Evolutionary conservation across 2,888 invertebrate species (phyloP).

Genomic region (Tetragonula carbonaria): DNA sequence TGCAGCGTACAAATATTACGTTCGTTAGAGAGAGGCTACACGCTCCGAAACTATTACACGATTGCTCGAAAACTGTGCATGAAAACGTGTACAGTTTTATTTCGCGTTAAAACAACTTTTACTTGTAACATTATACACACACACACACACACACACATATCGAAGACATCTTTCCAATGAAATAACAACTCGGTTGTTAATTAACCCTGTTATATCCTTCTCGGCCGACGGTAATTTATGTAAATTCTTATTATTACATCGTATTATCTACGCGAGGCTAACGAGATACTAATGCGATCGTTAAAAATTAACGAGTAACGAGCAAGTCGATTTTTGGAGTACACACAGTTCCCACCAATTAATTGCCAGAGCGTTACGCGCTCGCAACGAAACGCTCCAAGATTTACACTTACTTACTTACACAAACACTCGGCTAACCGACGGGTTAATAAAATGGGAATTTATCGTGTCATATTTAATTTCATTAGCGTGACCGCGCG

Average conservation of each 20-base stretch:
- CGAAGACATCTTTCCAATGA: background rate
- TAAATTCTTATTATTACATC: background rate
- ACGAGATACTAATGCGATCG: background rate
- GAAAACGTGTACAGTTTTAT: background rate
- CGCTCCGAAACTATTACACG: background rate
- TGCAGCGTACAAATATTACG: background rate
- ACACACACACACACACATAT: background rate
- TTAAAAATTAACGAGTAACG: conserved; percentile 9
- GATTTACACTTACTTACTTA: background rate
- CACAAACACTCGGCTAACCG: background rate
- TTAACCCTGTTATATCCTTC: background rate
- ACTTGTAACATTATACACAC: background rate
- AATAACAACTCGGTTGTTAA: background rate
- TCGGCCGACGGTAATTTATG: background rate
- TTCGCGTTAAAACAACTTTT: background rate
- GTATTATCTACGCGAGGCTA: background rate
- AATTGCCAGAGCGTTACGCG: background rate
- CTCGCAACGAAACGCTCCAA: background rate
- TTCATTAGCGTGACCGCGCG: conserved; percentile 19
- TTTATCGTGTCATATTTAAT: conserved; percentile 15
- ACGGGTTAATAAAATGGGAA: background rate
- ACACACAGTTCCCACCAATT: background rate
- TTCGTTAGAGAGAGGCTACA: background rate
- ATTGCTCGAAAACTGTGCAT: background rate
- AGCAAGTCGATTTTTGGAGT: background rate